phyloP scores from a whole-genome alignment of 1,140 invertebrate species.

The Cherax destructor region DNA sequence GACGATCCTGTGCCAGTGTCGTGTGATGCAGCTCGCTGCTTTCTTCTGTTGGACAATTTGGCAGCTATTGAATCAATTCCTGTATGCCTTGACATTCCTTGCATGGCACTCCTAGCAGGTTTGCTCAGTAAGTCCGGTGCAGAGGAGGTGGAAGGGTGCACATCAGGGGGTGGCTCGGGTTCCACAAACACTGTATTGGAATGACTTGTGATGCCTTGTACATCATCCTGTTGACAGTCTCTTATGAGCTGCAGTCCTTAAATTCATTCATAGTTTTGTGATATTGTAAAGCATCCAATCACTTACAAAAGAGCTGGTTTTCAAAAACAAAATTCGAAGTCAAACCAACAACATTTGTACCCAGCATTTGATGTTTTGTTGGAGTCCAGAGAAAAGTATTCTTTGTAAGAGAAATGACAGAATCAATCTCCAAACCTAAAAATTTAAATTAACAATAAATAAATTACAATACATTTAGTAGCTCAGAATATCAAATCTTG shows the following conservation, averaged over 20 bases:
- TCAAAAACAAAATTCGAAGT: too few species aligned
- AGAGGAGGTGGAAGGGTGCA: background rate
- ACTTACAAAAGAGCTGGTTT: too few species aligned
- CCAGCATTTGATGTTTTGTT: too few species aligned
- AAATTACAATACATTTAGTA: too few species aligned
- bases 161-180: conserved; percentile 35
- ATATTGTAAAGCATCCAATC: too few species aligned
- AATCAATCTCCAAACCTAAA: too few species aligned
- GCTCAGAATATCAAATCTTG: too few species aligned
- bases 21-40: conserved; percentile 1
- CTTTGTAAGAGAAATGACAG: too few species aligned
- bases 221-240: conserved; percentile 5
- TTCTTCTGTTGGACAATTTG: conserved; percentile 26
- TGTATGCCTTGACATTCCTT: background rate
- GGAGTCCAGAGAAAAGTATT: too few species aligned
- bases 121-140: background rate
- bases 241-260: background rate
- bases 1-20: conserved; percentile 43
- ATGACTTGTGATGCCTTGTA: conserved; percentile 39
- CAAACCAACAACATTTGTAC: too few species aligned
- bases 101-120: conserved; percentile 1
- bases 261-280: too few species aligned
- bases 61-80: conserved; percentile 28
- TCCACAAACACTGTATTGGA: conserved; percentile 39
- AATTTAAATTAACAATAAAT: too few species aligned